Conservation (phyloP, 2,888 invertebrate genomes). For the Drepana falcataria region DNA sequence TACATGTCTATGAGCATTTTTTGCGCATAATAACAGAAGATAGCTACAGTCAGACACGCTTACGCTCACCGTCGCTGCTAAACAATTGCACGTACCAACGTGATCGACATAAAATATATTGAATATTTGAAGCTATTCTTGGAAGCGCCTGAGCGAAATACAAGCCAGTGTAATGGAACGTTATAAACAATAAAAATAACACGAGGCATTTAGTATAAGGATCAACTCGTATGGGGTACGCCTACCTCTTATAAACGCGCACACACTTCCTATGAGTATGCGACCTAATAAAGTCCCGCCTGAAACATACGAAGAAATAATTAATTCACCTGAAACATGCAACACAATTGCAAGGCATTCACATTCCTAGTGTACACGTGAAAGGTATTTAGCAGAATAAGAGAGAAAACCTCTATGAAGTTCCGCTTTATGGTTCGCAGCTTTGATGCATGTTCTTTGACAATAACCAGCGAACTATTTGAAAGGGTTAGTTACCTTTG, state of each 20-base stretch:
- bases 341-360: too few species aligned
- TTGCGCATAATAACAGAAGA: too few species aligned
- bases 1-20: too few species aligned
- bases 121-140: conserved; percentile 38
- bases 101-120: conserved; percentile 21
- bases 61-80: neutral
- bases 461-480: conserved; percentile 23
- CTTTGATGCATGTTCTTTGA: conserved; percentile 50
- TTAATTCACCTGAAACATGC: neutral
- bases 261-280: conserved; percentile 26
- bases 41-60: too few species aligned
- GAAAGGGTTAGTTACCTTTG: too few species aligned
- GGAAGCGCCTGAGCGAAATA: conserved; percentile 30
- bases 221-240: conserved; percentile 33
- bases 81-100: conserved; percentile 8
- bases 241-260: conserved; percentile 52
- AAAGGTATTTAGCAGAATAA: conserved; percentile 16
- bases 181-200: conserved; percentile 46
- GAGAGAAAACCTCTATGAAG: conserved; percentile 36
- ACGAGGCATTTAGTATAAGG: conserved; percentile 37
- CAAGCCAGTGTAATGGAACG: conserved; percentile 42
- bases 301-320: conserved; percentile 23
- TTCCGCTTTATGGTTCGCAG: conserved; percentile 48
- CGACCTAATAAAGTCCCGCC: conserved; percentile 51
- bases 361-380: neutral